These are phyloP conservation scores for Polydrusus pterygomalis DNA, from an alignment of 2,888 invertebrate genomes.

Conservation along the genomic window DNA sequence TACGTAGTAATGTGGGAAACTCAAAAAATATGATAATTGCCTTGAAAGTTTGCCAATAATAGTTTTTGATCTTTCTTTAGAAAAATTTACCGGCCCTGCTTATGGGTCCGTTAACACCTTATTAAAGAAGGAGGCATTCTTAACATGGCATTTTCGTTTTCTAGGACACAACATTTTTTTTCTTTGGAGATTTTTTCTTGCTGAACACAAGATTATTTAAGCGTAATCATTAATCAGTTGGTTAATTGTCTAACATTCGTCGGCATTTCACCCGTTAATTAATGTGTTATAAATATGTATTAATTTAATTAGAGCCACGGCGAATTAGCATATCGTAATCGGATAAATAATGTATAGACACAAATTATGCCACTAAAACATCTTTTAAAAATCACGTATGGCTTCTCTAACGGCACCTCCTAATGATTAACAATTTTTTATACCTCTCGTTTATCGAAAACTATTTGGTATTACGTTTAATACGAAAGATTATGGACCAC, in stretches of 20 bases:
- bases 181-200: neutral
- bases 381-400: neutral
- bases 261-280: neutral
- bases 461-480: neutral
- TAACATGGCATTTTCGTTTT: neutral
- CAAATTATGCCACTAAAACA: neutral
- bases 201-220: neutral
- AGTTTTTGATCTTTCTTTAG: constrained; percentile 40
- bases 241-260: neutral
- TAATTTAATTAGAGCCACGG: constrained; percentile 12
- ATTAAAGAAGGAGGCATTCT: constrained; percentile 10
- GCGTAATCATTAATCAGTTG: neutral
- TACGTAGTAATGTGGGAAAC: constrained; percentile 22
- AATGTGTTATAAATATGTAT: constrained; percentile 13
- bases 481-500: no score
- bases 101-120: constrained; percentile 36
- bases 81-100: neutral
- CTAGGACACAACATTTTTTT: neutral
- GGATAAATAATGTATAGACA: constrained; percentile 9
- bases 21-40: constrained; percentile 36
- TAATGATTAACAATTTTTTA: constrained; percentile 4
- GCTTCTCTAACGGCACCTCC: constrained; percentile 8
- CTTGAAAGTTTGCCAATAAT: constrained; percentile 46
- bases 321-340: constrained; percentile 16
- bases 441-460: neutral